Base-by-base conservation (phyloP, 92 coral and sea anemone species). In the Parazoanthus swiftii region DNA sequence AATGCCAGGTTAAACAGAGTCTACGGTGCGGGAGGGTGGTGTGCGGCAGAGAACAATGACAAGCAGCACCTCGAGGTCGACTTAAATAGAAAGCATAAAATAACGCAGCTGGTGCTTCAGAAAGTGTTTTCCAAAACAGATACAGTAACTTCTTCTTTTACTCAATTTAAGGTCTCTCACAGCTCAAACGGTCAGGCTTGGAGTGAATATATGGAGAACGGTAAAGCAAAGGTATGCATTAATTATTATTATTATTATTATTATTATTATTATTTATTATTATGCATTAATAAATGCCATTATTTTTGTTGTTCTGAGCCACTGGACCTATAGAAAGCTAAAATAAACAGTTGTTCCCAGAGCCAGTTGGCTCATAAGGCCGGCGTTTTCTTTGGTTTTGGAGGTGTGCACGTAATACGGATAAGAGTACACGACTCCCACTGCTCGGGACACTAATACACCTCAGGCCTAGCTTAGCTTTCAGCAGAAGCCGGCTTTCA, bases 11-110 rank as follows among this genome's bases (percentile, higher is more conserved):
- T 84, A 18, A 33, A 48, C 77, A 46, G 87, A 29, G 43, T 44
- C 9, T 71, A 84, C 18, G 87, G 87, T 5, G 92, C 74, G 35
- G 89, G 89, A 44, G 88, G 90, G 50, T 90, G 92, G 92, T 90
- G 92, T 21, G 85, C 92, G 8, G 79, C 68, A 63, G 67, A 67
- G 26, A 89, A 89, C 78, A 80, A 86, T 20, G 21, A 67, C 23
- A 79, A 76, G 23, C 90, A 90, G 50, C 87, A 80, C 56, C 35
- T 90, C 81, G 88, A 90, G 83, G 92, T 90, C 67, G 79, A 44
- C 25, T 84, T 84, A 25, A 71, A 20, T 26, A 46, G 78, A 72
- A 29, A 44, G 7, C 87, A 84, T 25, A 71, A 43, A 25, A 46
- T 84, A 29, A 84, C 87, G 25, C 78, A 84, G 65, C 42, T 84